phyloP scores from a whole-genome alignment of 2,888 invertebrate species.

The Drosophila stalkeri region DNA sequence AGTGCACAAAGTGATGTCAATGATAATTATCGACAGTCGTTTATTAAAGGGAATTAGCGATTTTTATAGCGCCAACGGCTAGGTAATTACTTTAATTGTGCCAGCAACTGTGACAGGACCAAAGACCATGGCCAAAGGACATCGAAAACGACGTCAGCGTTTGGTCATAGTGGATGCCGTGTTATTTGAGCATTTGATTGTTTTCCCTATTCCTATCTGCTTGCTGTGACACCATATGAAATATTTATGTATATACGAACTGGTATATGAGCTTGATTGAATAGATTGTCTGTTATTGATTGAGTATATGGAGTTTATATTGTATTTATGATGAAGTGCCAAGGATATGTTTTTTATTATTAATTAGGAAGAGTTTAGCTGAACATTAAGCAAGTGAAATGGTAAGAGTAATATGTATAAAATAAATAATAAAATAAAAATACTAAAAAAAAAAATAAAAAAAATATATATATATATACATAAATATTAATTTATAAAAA shows the following conservation, averaged over 20 bases:
- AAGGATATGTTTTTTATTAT: background rate
- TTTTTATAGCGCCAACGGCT: constrained; percentile 56
- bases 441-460: too few species aligned
- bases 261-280: background rate
- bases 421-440: background rate
- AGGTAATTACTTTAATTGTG: constrained; percentile 73
- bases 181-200: constrained; percentile 42
- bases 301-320: background rate
- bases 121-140: constrained; percentile 15
- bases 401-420: background rate
- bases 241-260: background rate
- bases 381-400: background rate
- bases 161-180: constrained; percentile 19
- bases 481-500: too few species aligned
- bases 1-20: constrained; percentile 58
- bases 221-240: constrained; percentile 6
- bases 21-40: constrained; percentile 63
- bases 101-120: constrained; percentile 31
- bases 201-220: constrained; percentile 5
- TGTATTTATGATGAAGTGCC: background rate
- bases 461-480: too few species aligned
- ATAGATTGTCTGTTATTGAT: constrained; percentile 18
- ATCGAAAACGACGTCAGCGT: constrained; percentile 36
- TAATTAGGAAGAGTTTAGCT: background rate
- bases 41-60: constrained; percentile 61